phyloP scores from a whole-genome alignment of 2,797 vertebrate genomes.

The Sternarchorhynchus goeldii region DNA sequence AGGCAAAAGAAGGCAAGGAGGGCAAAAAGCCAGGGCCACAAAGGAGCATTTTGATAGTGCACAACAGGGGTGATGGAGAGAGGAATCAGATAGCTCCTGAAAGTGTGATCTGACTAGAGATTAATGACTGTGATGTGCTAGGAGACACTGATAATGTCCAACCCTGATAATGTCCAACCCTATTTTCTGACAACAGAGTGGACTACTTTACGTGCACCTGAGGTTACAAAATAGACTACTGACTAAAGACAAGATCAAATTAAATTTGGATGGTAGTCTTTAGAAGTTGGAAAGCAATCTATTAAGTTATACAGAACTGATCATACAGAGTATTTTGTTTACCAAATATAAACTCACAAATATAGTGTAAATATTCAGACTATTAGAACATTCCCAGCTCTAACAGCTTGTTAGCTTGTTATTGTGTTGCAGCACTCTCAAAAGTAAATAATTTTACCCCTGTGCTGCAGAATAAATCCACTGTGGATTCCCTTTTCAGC shows the following conservation, averaged over 20 bases:
- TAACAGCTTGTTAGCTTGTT: background rate
- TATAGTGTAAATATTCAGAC: background rate
- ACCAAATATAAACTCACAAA: slow-evolving; percentile 6
- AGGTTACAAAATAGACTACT: too few species aligned
- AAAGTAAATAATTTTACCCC: background rate
- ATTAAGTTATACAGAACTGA: background rate
- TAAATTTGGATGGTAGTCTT: background rate
- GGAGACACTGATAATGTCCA: background rate
- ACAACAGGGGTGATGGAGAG: slow-evolving; percentile 31
- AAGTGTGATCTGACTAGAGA: slow-evolving; percentile 59
- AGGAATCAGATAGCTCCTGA: slow-evolving; percentile 48
- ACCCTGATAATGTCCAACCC: slow-evolving; percentile 3
- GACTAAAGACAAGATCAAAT: background rate
- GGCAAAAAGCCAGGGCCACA: slow-evolving; percentile 42
- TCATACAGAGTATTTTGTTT: slow-evolving; percentile 24
- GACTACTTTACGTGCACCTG: background rate
- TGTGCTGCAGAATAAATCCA: slow-evolving; percentile 7
- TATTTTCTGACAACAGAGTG: background rate
- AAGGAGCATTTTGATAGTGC: slow-evolving; percentile 42
- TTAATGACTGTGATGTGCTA: slow-evolving; percentile 10
- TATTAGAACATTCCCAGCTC: slow-evolving; percentile 21
- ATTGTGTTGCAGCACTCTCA: background rate
- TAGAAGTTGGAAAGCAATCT: background rate
- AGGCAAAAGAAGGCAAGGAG: slow-evolving; percentile 46
- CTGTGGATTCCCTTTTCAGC: background rate